These are phyloP conservation scores for Corella eumyota DNA, from an alignment of 23 tunicate species.

Conservation along the genomic window DNA sequence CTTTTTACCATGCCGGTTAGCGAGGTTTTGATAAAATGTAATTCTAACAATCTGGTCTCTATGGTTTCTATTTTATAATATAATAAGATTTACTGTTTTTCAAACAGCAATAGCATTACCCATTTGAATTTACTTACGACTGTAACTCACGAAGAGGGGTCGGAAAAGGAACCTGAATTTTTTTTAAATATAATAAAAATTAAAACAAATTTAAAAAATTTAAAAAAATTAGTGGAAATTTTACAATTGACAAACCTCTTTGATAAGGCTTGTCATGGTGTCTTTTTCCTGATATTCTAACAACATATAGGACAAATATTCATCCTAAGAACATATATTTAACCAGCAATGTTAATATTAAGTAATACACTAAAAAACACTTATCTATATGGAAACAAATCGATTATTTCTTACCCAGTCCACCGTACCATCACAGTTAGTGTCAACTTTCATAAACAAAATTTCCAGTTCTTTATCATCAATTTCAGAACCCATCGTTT, in stretches of 20 bases:
- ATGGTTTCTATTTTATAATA: slow-evolving; percentile 47
- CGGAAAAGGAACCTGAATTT: slow-evolving; percentile 66
- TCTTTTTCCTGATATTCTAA: slow-evolving; percentile 94
- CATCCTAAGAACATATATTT: slow-evolving; percentile 52
- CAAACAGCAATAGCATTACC: not conserved
- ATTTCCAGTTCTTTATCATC: slow-evolving; percentile 73
- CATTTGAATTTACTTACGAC: slow-evolving; percentile 35
- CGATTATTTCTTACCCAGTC: slow-evolving; percentile 54
- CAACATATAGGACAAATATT: slow-evolving; percentile 91
- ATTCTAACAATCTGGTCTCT: slow-evolving; percentile 63
- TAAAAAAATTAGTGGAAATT: not conserved
- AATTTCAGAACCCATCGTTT: slow-evolving; percentile 57
- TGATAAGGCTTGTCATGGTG: slow-evolving; percentile 52
- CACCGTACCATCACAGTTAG: slow-evolving; percentile 75
- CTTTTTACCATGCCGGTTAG: slow-evolving; percentile 43
- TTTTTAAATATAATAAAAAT: not conserved
- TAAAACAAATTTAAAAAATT: not conserved
- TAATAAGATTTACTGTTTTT: not conserved
- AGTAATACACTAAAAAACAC: no score
- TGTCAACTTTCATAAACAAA: slow-evolving; percentile 94
- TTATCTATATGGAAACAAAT: not conserved
- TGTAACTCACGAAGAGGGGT: slow-evolving; percentile 29
- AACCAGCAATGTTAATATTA: no score
- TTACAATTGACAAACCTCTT: slow-evolving; percentile 72
- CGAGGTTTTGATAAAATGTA: slow-evolving; percentile 65